These are phyloP conservation scores for Heliocidaris erythrogramma DNA, from an alignment of 35 echinoderm and acorn worm species.

Conservation along the genomic window DNA sequence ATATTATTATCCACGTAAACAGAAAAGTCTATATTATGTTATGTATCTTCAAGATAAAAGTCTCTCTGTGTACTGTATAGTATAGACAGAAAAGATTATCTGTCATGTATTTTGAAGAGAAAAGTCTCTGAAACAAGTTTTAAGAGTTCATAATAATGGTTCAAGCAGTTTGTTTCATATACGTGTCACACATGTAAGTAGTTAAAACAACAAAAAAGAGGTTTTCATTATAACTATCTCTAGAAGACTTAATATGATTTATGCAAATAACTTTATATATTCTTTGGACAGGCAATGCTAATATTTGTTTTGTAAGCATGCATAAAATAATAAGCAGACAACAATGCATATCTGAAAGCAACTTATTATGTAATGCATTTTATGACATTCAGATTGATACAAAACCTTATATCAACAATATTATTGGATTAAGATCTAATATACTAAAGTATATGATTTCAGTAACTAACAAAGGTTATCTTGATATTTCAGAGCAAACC, in stretches of 20 bases:
- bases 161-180: slow-evolving; percentile 21
- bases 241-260: neutral
- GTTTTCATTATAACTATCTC: neutral
- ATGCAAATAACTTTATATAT: neutral
- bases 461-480: slow-evolving; percentile 35
- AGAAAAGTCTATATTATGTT: neutral
- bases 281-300: neutral
- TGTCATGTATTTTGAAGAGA: neutral
- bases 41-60: neutral
- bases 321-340: neutral
- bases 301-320: neutral
- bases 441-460: neutral
- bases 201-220: neutral
- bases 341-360: slow-evolving; percentile 21
- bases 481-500: neutral
- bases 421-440: neutral
- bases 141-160: slow-evolving; percentile 18
- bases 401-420: neutral
- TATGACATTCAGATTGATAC: slow-evolving; percentile 7
- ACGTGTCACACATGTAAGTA: neutral
- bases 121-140: neutral
- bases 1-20: neutral
- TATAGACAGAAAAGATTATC: neutral
- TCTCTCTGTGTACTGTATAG: neutral
- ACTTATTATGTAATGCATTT: slow-evolving; percentile 23